These are phyloP conservation scores for Zaprionus vittiger DNA, from an alignment of 1,140 invertebrate genomes.

Conservation along the genomic window DNA sequence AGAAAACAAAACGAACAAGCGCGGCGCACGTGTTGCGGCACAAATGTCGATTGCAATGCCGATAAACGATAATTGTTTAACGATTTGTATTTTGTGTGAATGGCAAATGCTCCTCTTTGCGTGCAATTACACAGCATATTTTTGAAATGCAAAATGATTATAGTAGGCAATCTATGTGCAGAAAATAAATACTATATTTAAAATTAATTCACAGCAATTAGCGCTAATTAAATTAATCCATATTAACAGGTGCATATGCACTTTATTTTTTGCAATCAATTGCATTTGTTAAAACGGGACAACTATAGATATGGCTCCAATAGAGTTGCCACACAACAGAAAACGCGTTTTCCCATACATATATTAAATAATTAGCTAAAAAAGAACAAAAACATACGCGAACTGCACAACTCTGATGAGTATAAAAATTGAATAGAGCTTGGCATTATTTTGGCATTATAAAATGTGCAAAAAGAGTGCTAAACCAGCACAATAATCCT, in stretches of 20 bases:
- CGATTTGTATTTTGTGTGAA: slow-evolving; percentile 18
- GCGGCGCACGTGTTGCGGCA: slow-evolving; percentile 73
- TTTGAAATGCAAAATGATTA: background rate
- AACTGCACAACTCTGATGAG: slow-evolving; percentile 38
- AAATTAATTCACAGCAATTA: background rate
- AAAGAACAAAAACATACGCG: slow-evolving; percentile 16
- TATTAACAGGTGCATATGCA: slow-evolving; percentile 6
- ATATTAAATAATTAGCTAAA: slow-evolving; percentile 21
- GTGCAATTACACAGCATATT: slow-evolving; percentile 2
- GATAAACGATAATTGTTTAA: slow-evolving; percentile 15
- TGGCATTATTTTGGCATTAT: slow-evolving; percentile 32
- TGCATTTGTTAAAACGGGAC: slow-evolving; percentile 7
- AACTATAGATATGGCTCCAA: background rate
- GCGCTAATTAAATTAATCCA: background rate
- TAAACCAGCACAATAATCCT: slow-evolving; percentile 29
- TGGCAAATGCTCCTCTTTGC: slow-evolving; percentile 5
- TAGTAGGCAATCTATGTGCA: background rate
- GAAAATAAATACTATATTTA: background rate
- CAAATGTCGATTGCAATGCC: slow-evolving; percentile 50
- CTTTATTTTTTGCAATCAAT: background rate
- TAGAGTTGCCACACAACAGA: slow-evolving; percentile 16
- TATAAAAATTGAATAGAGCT: slow-evolving; percentile 46
- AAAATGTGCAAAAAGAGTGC: slow-evolving; percentile 46
- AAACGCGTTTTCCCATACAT: slow-evolving; percentile 12
- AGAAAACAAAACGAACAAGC: slow-evolving; percentile 68